A percentile compares a stretch with the other conserved stretches of the same genome.
Evolutionary conservation across 1,140 invertebrate genomes (phyloP).

Genomic region (Drosophila simulans): DNA sequence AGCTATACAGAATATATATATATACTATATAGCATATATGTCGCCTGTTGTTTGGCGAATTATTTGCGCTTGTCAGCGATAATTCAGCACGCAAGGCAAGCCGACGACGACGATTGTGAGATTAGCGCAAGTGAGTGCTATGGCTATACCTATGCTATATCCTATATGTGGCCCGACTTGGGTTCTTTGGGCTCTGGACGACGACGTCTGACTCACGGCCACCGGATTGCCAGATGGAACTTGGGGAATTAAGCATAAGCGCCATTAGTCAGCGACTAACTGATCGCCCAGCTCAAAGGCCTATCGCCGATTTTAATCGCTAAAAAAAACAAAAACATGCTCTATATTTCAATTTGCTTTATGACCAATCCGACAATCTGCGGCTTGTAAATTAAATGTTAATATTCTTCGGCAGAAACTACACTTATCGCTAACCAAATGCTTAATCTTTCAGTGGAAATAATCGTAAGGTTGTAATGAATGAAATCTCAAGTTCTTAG

Average conservation of each 20-base stretch:
- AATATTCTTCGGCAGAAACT: slow-evolving; percentile 3
- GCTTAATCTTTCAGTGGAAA: too few species aligned
- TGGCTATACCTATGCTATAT: too few species aligned
- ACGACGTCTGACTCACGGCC: slow-evolving; percentile 18
- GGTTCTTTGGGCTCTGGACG: not conserved
- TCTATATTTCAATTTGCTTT: not conserved
- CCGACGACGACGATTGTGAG: slow-evolving; percentile 28
- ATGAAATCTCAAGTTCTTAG: not conserved
- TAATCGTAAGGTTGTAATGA: not conserved
- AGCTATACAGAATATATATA: not conserved
- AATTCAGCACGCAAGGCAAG: slow-evolving; percentile 31
- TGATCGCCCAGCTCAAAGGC: not conserved
- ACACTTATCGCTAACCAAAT: not conserved
- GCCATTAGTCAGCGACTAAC: slow-evolving; percentile 30
- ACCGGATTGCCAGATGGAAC: slow-evolving; percentile 7
- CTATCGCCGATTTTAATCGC: slow-evolving; percentile 4
- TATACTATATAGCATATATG: slow-evolving; percentile 6
- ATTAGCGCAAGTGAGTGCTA: slow-evolving; percentile 26
- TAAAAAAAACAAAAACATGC: not conserved
- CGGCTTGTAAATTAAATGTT: not conserved
- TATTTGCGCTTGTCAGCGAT: slow-evolving; percentile 35
- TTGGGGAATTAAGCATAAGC: slow-evolving; percentile 35
- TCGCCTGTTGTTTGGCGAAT: slow-evolving; percentile 33
- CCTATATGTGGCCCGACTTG: slow-evolving; percentile 13
- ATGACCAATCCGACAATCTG: not conserved